phyloP scores from a whole-genome alignment of 2,888 invertebrate genomes.

The Tipula lateralis region DNA sequence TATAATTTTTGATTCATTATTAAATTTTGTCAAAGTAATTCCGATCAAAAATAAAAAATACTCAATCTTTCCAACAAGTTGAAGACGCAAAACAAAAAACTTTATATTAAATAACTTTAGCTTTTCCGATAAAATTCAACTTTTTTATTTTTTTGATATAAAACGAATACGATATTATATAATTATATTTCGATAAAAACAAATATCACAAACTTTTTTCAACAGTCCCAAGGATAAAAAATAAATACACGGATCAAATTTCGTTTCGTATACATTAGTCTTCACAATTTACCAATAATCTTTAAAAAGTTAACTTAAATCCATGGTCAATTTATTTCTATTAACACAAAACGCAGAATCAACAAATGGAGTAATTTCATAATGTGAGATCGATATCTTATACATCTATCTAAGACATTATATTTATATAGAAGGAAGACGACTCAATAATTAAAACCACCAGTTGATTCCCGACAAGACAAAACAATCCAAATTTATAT shows the following conservation, averaged over 20 bases:
- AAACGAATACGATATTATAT: neutral
- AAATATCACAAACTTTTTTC: neutral
- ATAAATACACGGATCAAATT: neutral
- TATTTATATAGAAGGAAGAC: too few species aligned
- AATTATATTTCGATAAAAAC: neutral
- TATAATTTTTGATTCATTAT: neutral
- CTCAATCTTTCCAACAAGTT: neutral
- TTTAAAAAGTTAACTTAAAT: neutral
- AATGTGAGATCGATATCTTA: neutral
- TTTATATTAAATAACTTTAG: neutral
- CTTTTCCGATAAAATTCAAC: neutral
- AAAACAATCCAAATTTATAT: neutral
- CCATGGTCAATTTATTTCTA: neutral
- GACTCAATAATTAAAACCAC: neutral
- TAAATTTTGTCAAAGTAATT: neutral
- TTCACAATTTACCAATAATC: neutral
- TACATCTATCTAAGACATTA: neutral
- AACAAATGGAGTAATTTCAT: neutral
- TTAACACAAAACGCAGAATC: neutral
- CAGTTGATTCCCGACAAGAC: neutral
- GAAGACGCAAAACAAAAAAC: neutral
- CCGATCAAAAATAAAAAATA: neutral
- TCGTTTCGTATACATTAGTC: neutral
- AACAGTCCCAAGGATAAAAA: neutral
- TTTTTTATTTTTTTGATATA: neutral